Evolutionary conservation across 2,797 vertebrate genomes (phyloP).

Genomic region (Telmatherina bonti): DNA sequence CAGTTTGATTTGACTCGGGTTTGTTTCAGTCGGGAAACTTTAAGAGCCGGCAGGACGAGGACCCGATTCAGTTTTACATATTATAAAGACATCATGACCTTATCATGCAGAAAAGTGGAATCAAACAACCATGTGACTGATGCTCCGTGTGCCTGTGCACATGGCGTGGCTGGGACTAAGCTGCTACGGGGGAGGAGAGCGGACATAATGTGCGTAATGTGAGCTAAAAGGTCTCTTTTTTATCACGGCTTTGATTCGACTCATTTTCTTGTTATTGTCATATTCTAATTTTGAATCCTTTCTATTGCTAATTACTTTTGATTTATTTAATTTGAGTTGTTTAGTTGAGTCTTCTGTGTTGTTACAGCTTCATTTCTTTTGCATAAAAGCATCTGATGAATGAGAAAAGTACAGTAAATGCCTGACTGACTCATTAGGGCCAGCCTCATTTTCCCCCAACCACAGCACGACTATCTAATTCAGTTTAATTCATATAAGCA

Average conservation of each 20-base stretch:
- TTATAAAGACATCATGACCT: not conserved
- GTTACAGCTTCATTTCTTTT: not conserved
- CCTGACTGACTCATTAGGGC: not conserved
- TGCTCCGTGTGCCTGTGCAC: not conserved
- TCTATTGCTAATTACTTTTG: not conserved
- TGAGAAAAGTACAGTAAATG: not conserved
- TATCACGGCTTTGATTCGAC: not conserved
- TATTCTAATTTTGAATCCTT: not conserved
- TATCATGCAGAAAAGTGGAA: not conserved
- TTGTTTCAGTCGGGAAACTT: too few relatives aligned
- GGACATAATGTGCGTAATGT: not conserved
- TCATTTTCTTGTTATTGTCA: not conserved
- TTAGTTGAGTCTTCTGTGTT: not conserved
- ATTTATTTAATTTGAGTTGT: not conserved
- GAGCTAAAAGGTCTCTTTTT: not conserved
- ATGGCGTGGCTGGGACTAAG: not conserved
- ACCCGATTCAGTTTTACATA: not conserved
- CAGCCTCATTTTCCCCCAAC: not conserved
- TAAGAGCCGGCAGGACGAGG: too few relatives aligned
- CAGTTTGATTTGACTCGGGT: too few relatives aligned
- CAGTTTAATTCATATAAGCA: slow-evolving; percentile 1
- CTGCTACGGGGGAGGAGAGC: not conserved
- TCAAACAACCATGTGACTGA: not conserved
- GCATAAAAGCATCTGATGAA: not conserved
- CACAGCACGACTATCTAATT: not conserved